Evolutionary conservation across 2,888 invertebrate genomes (phyloP), one percentile per base, ranked within the genome.

Genomic region (Phaedon cochleariae): DNA sequence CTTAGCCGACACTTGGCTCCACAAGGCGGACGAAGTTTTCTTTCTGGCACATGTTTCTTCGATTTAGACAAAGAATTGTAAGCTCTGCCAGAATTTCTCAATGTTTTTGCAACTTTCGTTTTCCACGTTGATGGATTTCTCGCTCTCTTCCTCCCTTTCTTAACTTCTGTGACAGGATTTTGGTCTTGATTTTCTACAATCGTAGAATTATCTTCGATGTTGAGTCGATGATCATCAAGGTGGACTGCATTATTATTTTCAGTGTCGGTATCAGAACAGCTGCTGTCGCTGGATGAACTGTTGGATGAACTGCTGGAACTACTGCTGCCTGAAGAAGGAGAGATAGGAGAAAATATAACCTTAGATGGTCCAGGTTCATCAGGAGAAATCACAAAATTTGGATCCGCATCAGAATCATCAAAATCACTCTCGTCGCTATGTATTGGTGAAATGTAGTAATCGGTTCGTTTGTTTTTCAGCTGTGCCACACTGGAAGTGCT

Each of bases 11-110:
- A 65, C 31, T 61, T 65, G 15, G 37, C 51, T 37, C 60, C 65
- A 61, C 61, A 65, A 22, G 49, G 60, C 1, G 51, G 62, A 21
- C 58, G 49, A 12, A 65, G 1, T 20, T 65, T 57, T 53, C 62
- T 52, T 31, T 53, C 61, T 22, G 57, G 37, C 6, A 61, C 22
- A 45, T 55, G 31, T 26, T 62, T 62, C 46, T 64, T 54, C 1
- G 54, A 37, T 41, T 64, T 59, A 3, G 59, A 59, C 34, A 49
- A 29, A 12, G 59, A 59, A 10, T 59, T 26, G 31, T 59, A 49
- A n/a, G n/a, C n/a, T n/a, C n/a, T n/a, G n/a, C n/a, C n/a, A n/a
- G n/a, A n/a, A n/a, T n/a, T n/a, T n/a, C n/a, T n/a, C n/a, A n/a
- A n/a, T n/a, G n/a, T n/a, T n/a, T n/a, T n/a, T n/a, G n/a, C n/a